phyloP scores from a whole-genome alignment of 2,113 vertebrate species.

The Cyprinodon variegatus region DNA sequence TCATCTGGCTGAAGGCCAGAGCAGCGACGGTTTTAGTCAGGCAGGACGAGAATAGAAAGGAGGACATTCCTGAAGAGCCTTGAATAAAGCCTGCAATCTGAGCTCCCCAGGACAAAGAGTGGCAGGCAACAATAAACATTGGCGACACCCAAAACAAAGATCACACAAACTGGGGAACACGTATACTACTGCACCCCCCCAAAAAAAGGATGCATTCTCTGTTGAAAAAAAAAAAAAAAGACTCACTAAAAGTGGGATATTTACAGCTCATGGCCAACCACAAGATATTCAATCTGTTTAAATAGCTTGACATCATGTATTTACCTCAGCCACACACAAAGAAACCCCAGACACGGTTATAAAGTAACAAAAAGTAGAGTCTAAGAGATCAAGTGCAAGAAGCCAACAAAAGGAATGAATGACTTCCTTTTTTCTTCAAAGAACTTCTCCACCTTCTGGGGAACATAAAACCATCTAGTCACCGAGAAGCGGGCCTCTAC shows the following conservation, averaged over 20 bases:
- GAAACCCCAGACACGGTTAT: slow-evolving; percentile 17
- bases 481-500: not conserved
- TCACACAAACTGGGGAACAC: slow-evolving; percentile 39
- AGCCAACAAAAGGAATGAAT: slow-evolving; percentile 62
- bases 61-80: slow-evolving; percentile 76
- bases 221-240: not conserved
- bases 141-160: slow-evolving; percentile 61
- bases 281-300: not conserved
- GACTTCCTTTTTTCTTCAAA: slow-evolving; percentile 71
- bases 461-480: not conserved
- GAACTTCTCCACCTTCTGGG: slow-evolving; percentile 38
- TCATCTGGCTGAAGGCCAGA: slow-evolving; percentile 34
- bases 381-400: slow-evolving; percentile 60
- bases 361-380: slow-evolving; percentile 47
- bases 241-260: not conserved
- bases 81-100: slow-evolving; percentile 81
- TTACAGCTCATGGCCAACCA: not conserved
- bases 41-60: slow-evolving; percentile 73
- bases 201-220: not conserved
- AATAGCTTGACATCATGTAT: slow-evolving; percentile 1
- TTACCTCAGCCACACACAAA: not conserved
- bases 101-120: slow-evolving; percentile 71
- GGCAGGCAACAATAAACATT: slow-evolving; percentile 73
- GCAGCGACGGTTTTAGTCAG: slow-evolving; percentile 61
- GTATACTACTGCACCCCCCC: slow-evolving; percentile 6